Conservation (phyloP, 1,140 invertebrate genomes). For the Hypsibius dujardini region DNA sequence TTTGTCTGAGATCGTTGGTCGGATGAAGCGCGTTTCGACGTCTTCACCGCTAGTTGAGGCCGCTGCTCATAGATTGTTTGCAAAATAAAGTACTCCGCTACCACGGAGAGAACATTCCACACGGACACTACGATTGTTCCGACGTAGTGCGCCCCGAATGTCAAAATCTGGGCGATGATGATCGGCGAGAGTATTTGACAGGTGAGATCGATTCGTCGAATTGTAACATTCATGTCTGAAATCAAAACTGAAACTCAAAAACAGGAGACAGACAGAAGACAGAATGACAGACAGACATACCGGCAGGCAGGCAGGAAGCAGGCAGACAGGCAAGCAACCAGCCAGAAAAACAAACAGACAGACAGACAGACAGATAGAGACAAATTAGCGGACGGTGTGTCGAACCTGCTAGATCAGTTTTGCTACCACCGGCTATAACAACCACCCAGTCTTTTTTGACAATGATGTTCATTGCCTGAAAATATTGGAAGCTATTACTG, state of each 20-base stretch:
- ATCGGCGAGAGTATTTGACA: conserved; percentile 38
- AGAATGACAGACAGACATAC: no score
- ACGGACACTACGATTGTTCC: conserved; percentile 34
- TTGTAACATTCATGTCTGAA: conserved; percentile 33
- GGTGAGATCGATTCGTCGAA: conserved; percentile 37
- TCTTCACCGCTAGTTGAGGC: conserved; percentile 29
- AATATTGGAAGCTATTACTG: conserved; percentile 15
- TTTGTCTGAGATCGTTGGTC: not conserved
- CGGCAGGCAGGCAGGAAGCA: no score
- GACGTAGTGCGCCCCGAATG: conserved; percentile 23
- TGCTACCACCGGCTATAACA: conserved; percentile 31
- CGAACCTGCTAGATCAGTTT: conserved; percentile 25
- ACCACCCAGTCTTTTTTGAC: conserved; percentile 41
- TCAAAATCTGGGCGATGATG: conserved; percentile 37
- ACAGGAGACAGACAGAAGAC: conserved; percentile 18
- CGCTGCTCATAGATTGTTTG: conserved; percentile 33
- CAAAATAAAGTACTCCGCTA: conserved; percentile 36
- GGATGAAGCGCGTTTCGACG: conserved; percentile 19
- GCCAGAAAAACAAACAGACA: no score
- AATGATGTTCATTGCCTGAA: conserved; percentile 32
- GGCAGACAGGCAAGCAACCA: no score
- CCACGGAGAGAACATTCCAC: conserved; percentile 38
- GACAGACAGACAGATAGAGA: no score
- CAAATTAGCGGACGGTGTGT: no score
- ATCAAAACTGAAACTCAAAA: conserved; percentile 22